These are phyloP conservation scores for Ptychodera flava DNA, from an alignment of 35 echinoderm and acorn worm genomes.

Conservation along the genomic window DNA sequence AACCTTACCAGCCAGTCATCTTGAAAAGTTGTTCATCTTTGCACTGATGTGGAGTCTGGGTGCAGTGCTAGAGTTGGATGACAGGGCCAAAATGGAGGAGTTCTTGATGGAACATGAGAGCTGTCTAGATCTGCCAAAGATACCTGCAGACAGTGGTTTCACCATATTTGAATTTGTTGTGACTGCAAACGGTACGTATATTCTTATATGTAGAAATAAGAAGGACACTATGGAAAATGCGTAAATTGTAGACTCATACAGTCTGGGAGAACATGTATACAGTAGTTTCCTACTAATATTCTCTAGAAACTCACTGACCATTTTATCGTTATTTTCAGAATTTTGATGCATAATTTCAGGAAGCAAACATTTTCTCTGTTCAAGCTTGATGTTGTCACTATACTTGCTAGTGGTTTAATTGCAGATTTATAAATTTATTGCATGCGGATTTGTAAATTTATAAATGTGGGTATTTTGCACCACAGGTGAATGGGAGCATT, in stretches of 20 bases:
- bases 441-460: not conserved
- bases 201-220: too few species aligned
- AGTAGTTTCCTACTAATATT: too few species aligned
- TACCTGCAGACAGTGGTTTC: constrained; percentile 61
- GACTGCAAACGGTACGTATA: constrained; percentile 43
- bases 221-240: too few species aligned
- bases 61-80: constrained; percentile 87
- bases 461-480: too few species aligned
- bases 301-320: too few species aligned
- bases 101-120: constrained; percentile 85
- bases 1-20: constrained; percentile 45
- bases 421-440: not conserved
- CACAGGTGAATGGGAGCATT: constrained; percentile 96
- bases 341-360: too few species aligned
- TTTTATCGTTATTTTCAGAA: too few species aligned
- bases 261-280: too few species aligned
- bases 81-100: constrained; percentile 81
- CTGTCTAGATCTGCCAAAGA: constrained; percentile 64
- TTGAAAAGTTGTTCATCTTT: constrained; percentile 99
- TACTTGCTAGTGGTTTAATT: too few species aligned
- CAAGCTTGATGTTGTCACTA: too few species aligned
- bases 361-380: too few species aligned
- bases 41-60: constrained; percentile 96
- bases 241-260: too few species aligned
- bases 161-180: constrained; percentile 99